Evolutionary conservation across 2,113 vertebrate genomes (phyloP).

Genomic region (Osmerus eperlanus): DNA sequence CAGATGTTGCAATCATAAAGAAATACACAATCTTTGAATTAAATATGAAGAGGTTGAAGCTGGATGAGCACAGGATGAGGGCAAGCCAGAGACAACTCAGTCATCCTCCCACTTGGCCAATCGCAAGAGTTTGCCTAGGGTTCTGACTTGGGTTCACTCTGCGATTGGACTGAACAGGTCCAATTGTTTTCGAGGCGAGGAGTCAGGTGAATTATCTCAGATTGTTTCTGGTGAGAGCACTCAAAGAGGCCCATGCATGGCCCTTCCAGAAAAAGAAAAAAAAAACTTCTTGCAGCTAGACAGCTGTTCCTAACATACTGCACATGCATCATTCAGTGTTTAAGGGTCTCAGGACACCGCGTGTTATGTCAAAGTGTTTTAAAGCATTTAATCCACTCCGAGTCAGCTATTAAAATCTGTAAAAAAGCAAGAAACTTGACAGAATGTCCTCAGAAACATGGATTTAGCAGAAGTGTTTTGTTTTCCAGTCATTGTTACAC

Average conservation of each 20-base stretch:
- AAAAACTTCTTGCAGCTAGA: conserved; percentile 46
- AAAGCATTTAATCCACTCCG: conserved; percentile 70
- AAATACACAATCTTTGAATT: conserved; percentile 71
- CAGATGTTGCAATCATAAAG: conserved; percentile 78
- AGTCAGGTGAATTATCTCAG: conserved; percentile 37
- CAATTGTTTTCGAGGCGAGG: conserved; percentile 4
- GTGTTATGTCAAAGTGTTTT: conserved; percentile 75
- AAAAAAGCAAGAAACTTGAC: conserved; percentile 69
- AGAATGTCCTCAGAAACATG: conserved; percentile 68
- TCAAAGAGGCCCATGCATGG: too few species aligned
- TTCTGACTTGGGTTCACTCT: not conserved
- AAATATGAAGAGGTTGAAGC: conserved; percentile 67
- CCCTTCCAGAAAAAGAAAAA: conserved; percentile 12
- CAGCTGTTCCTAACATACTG: conserved; percentile 76
- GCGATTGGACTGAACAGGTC: conserved; percentile 24
- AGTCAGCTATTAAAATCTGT: conserved; percentile 68
- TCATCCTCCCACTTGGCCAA: conserved; percentile 25
- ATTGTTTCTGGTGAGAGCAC: conserved; percentile 31
- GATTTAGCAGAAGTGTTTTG: conserved; percentile 72
- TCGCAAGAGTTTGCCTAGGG: not conserved
- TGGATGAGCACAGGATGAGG: conserved; percentile 39
- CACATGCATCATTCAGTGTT: conserved; percentile 74
- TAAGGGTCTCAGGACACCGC: conserved; percentile 56
- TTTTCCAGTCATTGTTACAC: conserved; percentile 63
- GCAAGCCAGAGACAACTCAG: conserved; percentile 26